Evolutionary conservation across 2,113 vertebrate species (phyloP).

Genomic region (Limnothrissa miodon): DNA sequence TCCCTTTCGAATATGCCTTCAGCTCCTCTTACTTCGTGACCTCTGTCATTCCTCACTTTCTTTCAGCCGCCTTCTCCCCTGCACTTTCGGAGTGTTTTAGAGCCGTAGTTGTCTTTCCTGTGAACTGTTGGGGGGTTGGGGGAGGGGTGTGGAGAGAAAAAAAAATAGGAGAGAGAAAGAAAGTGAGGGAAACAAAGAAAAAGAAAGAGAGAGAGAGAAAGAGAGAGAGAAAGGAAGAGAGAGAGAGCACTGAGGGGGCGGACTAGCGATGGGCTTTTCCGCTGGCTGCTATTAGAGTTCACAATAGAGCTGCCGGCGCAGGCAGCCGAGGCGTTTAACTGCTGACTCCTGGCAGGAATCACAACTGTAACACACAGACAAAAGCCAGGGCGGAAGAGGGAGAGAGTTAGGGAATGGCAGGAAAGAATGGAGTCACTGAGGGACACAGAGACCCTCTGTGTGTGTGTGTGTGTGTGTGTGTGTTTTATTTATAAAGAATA

Average conservation of each 20-base stretch:
- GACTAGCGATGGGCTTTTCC: not conserved
- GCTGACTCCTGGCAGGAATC: constrained; percentile 9
- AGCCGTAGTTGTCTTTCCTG: not conserved
- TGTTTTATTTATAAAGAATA: not conserved
- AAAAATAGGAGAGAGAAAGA: too few species aligned
- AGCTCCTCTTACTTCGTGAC: not conserved
- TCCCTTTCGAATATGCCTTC: not conserved
- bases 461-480: not conserved
- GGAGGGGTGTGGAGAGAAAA: not conserved
- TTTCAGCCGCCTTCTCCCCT: not conserved
- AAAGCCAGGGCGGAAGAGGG: not conserved
- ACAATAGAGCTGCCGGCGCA: not conserved
- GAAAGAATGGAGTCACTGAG: not conserved
- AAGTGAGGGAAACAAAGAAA: too few species aligned
- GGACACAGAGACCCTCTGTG: not conserved
- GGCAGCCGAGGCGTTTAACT: not conserved
- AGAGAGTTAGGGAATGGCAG: not conserved
- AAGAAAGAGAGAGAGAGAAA: not conserved
- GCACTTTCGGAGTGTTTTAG: not conserved
- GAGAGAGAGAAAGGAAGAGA: not conserved
- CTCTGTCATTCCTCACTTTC: not conserved
- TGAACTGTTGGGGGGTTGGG: not conserved
- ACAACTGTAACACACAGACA: constrained; percentile 1
- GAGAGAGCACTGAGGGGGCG: not conserved
- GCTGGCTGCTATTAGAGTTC: not conserved